Percentiles rank a stretch among this genome's conserved stretches.
Evolutionary conservation across 2,797 vertebrate species (phyloP).

Genomic region (Karalla daura): DNA sequence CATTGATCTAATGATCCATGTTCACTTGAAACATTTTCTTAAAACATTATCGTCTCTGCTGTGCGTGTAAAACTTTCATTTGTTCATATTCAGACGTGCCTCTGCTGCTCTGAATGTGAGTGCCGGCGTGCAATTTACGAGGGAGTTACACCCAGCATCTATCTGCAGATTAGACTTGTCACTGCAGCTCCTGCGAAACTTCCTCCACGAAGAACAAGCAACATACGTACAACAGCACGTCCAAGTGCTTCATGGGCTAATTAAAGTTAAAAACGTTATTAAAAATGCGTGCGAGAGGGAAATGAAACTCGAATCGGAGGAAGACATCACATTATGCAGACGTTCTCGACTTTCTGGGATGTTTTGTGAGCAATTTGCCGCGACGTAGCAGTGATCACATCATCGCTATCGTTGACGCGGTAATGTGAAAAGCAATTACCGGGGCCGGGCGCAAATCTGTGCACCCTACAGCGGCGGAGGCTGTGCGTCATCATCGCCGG

Average conservation of each 20-base stretch:
- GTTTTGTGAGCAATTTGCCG: slow-evolving; percentile 10
- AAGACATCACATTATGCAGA: background rate
- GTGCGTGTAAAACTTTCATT: background rate
- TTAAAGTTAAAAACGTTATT: no score
- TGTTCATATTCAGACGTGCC: background rate
- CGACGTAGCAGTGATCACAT: slow-evolving; percentile 23
- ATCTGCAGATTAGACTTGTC: background rate
- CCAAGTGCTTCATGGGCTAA: no score
- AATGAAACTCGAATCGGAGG: no score
- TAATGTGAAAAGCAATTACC: slow-evolving; percentile 50
- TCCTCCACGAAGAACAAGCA: no score
- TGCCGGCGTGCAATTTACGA: background rate
- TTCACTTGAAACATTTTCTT: background rate
- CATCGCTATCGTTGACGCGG: slow-evolving; percentile 4
- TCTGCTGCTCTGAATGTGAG: background rate
- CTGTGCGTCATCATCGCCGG: slow-evolving; percentile 10
- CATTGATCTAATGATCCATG: no score
- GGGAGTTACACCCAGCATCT: no score
- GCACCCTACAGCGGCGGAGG: slow-evolving; percentile 40
- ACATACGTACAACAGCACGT: no score
- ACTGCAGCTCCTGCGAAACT: no score
- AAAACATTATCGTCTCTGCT: background rate
- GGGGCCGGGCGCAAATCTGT: slow-evolving; percentile 14
- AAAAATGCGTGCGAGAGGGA: no score
- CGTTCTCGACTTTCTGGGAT: background rate